Evolutionary conservation across 2,113 vertebrate genomes (phyloP).

Genomic region (Turdus rufiventris): DNA sequence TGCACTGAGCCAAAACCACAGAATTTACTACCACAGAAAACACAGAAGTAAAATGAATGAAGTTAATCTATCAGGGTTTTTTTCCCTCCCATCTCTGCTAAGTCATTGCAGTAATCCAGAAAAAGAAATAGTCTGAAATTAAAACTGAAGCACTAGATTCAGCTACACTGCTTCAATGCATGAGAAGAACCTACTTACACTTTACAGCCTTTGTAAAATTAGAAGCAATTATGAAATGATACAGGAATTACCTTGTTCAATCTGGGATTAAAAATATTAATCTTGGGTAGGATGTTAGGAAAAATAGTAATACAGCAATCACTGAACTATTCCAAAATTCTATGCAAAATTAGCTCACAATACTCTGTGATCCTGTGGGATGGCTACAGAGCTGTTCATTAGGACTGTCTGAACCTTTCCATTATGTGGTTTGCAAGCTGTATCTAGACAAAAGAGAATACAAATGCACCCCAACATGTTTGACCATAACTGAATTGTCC

Average conservation of each 20-base stretch:
- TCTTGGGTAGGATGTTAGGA: background rate
- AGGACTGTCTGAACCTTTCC: background rate
- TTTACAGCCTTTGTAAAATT: background rate
- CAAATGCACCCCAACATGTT: background rate
- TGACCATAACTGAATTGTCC: background rate
- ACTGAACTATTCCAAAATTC: background rate
- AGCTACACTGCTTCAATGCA: background rate
- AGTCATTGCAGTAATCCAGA: conserved; percentile 38
- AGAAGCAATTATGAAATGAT: background rate
- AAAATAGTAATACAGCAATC: background rate
- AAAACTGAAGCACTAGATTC: background rate
- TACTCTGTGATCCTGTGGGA: background rate
- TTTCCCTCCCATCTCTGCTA: background rate
- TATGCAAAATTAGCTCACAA: background rate
- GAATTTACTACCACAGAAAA: conserved; percentile 17
- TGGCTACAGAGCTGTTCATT: background rate
- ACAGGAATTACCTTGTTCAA: background rate
- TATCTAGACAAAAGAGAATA: background rate
- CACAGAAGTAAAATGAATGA: conserved; percentile 24
- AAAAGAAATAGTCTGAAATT: background rate
- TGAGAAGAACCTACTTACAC: background rate
- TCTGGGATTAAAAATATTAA: background rate
- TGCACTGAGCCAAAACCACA: background rate
- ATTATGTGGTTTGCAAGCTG: background rate
- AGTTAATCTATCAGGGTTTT: background rate